phyloP scores from a whole-genome alignment of 2,888 invertebrate species.

The Tromatobia lineatoria region DNA sequence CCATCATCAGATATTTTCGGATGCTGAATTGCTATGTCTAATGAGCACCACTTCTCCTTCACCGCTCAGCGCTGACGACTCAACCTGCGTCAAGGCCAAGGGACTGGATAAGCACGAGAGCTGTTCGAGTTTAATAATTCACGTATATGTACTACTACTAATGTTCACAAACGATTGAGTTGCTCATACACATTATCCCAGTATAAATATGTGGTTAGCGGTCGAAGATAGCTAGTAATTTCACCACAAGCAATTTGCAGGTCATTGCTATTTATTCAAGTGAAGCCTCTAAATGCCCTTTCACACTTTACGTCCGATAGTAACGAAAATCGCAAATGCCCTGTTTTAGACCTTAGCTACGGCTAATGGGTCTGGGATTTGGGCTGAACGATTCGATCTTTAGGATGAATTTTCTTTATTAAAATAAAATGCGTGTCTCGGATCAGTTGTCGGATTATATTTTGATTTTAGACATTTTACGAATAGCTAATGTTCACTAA shows the following conservation, averaged over 20 bases:
- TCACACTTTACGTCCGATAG: too few species aligned
- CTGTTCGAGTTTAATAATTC: constrained; percentile 1
- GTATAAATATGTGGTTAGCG: background rate
- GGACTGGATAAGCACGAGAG: constrained; percentile 5
- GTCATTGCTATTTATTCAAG: background rate
- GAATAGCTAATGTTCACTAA: too few species aligned
- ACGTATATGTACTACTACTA: background rate
- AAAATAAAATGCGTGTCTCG: too few species aligned
- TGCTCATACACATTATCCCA: background rate
- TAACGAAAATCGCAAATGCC: background rate
- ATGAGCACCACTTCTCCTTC: constrained; percentile 25
- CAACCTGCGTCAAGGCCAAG: constrained; percentile 38
- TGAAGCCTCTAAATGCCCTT: background rate
- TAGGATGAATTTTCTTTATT: too few species aligned
- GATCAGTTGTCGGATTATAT: too few species aligned
- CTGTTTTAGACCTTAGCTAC: too few species aligned
- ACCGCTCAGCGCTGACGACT: background rate
- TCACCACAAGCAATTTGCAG: background rate
- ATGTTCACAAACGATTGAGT: background rate
- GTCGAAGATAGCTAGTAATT: background rate
- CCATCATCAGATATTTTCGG: constrained; percentile 34
- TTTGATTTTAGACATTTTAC: too few species aligned
- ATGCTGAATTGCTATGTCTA: constrained; percentile 26
- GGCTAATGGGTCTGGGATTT: too few species aligned
- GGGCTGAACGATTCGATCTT: too few species aligned